A percentile compares a stretch with the other conserved stretches of the same genome.
Conservation (phyloP, 2,888 invertebrate species). For the Ceraclea dissimilis region DNA sequence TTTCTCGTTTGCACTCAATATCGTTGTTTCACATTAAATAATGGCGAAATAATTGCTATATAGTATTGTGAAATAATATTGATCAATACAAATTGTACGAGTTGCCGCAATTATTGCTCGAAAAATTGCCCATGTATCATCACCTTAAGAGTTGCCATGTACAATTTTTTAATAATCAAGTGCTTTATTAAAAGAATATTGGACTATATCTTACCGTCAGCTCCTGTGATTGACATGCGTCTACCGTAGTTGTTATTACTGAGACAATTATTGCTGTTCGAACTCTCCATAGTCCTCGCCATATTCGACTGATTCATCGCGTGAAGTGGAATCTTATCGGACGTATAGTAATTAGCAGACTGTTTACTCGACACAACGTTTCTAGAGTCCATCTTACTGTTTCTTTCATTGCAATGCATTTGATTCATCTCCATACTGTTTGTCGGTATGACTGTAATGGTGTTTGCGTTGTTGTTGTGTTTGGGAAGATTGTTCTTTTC, state of each 20-base stretch:
- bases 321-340: constrained; percentile 17
- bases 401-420: neutral
- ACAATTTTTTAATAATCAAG: too few relatives aligned
- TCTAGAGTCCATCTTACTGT: neutral
- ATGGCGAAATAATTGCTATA: too few relatives aligned
- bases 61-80: too few relatives aligned
- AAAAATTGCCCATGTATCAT: too few relatives aligned
- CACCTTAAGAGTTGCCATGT: too few relatives aligned
- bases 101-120: too few relatives aligned
- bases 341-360: constrained; percentile 9
- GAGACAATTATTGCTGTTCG: neutral
- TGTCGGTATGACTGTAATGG: constrained; percentile 5
- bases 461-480: neutral
- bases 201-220: neutral
- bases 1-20: too few relatives aligned
- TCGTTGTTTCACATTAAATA: too few relatives aligned
- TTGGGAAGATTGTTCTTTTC: constrained; percentile 32
- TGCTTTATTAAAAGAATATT: too few relatives aligned
- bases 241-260: neutral
- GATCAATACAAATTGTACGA: too few relatives aligned
- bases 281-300: constrained; percentile 7
- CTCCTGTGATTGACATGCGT: neutral
- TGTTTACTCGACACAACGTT: neutral
- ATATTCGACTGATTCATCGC: constrained; percentile 10
- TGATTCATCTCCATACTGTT: neutral